phyloP scores from a whole-genome alignment of 1,140 invertebrate genomes.

The Drosophila auraria region DNA sequence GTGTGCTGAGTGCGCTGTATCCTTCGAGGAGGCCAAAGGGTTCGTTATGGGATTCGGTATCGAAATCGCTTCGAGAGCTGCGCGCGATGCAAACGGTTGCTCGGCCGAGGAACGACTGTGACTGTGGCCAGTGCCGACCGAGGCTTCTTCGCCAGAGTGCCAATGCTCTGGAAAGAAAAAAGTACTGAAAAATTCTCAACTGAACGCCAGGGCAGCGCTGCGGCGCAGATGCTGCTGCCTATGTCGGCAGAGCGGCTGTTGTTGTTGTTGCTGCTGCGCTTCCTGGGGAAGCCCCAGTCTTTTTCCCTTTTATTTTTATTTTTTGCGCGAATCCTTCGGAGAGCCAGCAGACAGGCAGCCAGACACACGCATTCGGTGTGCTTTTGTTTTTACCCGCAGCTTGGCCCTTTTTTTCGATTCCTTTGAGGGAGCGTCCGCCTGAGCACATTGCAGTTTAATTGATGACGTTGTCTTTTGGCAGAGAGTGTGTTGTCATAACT shows the following conservation, averaged over 20 bases:
- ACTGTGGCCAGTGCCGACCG: slow-evolving; percentile 26
- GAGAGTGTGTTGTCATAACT: slow-evolving; percentile 6
- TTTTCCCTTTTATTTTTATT: slow-evolving; percentile 4
- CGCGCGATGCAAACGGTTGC: slow-evolving; percentile 76
- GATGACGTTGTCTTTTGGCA: slow-evolving; percentile 37
- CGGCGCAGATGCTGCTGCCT: slow-evolving; percentile 42
- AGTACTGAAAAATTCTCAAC: slow-evolving; percentile 24
- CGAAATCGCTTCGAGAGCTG: slow-evolving; percentile 43
- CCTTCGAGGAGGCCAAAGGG: slow-evolving; percentile 27
- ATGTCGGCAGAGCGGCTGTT: slow-evolving; percentile 5
- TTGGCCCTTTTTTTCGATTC: slow-evolving; percentile 13
- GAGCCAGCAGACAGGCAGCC: slow-evolving; percentile 32
- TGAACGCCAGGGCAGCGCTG: slow-evolving; percentile 23
- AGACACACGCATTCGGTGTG: slow-evolving; percentile 29
- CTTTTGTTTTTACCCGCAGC: slow-evolving; percentile 14
- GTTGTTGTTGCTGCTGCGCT: neutral
- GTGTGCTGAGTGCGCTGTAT: slow-evolving; percentile 30
- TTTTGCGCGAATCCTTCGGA: slow-evolving; percentile 2
- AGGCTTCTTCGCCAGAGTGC: slow-evolving; percentile 64
- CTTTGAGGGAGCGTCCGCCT: neutral
- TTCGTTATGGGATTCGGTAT: neutral
- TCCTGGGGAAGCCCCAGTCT: slow-evolving; percentile 59
- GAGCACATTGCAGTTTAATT: slow-evolving; percentile 25
- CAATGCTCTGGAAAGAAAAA: slow-evolving; percentile 22
- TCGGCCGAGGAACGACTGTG: slow-evolving; percentile 75